Percentiles rank a stretch among this genome's conserved stretches.
Conservation (phyloP, 2,888 invertebrate genomes). For the Xanthorhoe spadicearia region DNA sequence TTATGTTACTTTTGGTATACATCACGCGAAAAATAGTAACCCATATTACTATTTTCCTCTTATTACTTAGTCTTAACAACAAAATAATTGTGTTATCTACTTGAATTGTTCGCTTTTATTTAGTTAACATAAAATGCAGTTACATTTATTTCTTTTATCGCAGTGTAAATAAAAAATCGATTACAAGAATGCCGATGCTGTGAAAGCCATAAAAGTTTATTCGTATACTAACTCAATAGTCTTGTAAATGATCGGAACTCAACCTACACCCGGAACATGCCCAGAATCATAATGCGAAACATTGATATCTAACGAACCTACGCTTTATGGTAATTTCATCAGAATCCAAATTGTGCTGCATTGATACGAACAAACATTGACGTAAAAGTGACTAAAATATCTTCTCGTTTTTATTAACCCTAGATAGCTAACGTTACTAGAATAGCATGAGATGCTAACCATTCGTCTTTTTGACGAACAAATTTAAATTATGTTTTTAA, state of each 20-base stretch:
- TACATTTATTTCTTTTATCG: too few relatives aligned
- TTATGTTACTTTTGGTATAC: too few relatives aligned
- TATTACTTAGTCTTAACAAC: too few relatives aligned
- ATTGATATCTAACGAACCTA: conserved; percentile 51
- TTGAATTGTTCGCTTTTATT: too few relatives aligned
- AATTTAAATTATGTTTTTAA: too few relatives aligned
- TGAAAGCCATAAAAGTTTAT: conserved; percentile 11
- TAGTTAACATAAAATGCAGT: too few relatives aligned
- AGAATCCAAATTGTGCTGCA: conserved; percentile 50
- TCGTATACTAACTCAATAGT: conserved; percentile 18
- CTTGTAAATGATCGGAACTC: conserved; percentile 21
- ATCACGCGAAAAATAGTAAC: too few relatives aligned
- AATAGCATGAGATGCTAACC: too few relatives aligned
- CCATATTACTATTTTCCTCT: too few relatives aligned
- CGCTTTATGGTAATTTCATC: conserved; percentile 48
- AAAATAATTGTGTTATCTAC: too few relatives aligned
- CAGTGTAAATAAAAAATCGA: background rate
- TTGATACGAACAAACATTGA: conserved; percentile 49
- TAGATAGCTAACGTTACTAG: too few relatives aligned
- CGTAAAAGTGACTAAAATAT: conserved; percentile 14
- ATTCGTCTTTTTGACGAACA: too few relatives aligned
- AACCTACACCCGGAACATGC: conserved; percentile 27
- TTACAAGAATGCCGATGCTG: background rate
- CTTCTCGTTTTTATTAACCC: background rate
- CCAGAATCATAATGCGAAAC: conserved; percentile 36